Base-by-base conservation (phyloP, 2,888 invertebrate genomes). In the Oxyteleia sp. region DNA sequence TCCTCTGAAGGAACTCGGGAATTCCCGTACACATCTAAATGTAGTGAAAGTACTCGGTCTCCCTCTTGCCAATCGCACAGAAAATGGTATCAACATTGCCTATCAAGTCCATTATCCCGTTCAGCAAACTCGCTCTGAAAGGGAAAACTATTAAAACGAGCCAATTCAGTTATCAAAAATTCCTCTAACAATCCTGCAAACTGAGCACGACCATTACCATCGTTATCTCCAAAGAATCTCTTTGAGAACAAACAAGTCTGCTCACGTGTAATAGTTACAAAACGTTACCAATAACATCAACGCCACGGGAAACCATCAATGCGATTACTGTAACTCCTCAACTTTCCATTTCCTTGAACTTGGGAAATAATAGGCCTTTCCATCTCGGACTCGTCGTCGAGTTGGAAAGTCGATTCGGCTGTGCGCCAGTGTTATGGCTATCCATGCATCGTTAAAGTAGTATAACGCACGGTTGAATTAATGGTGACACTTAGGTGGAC, bases 301-400 rank as follows among this genome's bases (percentile, higher is more conserved):
- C 26, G 26, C 32, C 32, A 29, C 32, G 61, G 51, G 43, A 35
- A 41, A 74, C 38, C 55, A 38, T n/a, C 13, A 55, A 68, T 35
- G 15, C 29, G 18, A 72, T 78, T 66, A 61, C 20, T 20, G 35
- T 4, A 61, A 35, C 63, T 61, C 49, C 64, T 57, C 43, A 35
- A 75, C 69, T 80, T 80, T 82, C 75, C 68, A 71, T 85, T 85
- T 85, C 85, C 81, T 78, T 81, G 83, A 85, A 83, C 80, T 83
- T 81, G 74, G 61, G 43, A 74, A 69, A 83, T 75, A 81, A 66
- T 63, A 38, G n/a, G 38, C 69, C 81, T 83, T 83, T 85, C 85
- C 71, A 75, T 85, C 81, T 83, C 78, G 61, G 47, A 74, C 81
- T 83, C 78, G 71, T 74, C 66, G 43, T 59, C 18, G 45, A 43